Conservation (phyloP, 1,140 invertebrate species). For the Heliothis virescens region DNA sequence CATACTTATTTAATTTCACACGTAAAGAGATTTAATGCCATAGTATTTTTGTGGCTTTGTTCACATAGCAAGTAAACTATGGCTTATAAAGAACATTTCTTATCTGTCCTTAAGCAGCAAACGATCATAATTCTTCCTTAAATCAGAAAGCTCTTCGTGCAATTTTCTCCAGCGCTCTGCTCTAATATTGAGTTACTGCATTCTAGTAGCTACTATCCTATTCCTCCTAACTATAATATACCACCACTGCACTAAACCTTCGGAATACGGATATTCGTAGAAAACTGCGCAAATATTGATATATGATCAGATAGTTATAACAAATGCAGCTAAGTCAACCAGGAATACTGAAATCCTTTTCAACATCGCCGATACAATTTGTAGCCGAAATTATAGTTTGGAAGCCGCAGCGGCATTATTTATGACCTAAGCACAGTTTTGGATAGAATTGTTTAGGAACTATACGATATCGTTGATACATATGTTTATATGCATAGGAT, state of each 20-base stretch:
- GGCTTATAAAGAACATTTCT: not conserved
- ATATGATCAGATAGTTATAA: conserved; percentile 32
- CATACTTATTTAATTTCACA: no score
- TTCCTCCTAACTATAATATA: conserved; percentile 45
- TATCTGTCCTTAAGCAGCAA: not conserved
- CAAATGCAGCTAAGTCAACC: conserved; percentile 32
- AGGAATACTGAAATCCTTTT: conserved; percentile 47
- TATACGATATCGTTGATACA: no score
- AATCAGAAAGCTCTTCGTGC: conserved; percentile 9
- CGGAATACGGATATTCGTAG: conserved; percentile 34
- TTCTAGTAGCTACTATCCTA: conserved; percentile 6
- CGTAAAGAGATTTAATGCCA: no score
- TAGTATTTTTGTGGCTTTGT: no score
- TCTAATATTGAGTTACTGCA: conserved; percentile 27
- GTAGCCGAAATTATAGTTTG: conserved; percentile 5
- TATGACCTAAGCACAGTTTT: not conserved
- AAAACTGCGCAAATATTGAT: conserved; percentile 49
- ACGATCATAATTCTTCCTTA: conserved; percentile 26
- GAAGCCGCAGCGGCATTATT: not conserved
- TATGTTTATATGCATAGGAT: no score
- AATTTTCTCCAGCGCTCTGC: not conserved
- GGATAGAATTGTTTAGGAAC: not conserved
- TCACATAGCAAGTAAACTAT: not conserved
- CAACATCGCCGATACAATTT: conserved; percentile 26
- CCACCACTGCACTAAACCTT: conserved; percentile 24